A percentile compares a stretch with the other conserved stretches of the same genome.
Evolutionary conservation across 2,888 invertebrate genomes (phyloP).

Genomic region (Drosophila testacea): DNA sequence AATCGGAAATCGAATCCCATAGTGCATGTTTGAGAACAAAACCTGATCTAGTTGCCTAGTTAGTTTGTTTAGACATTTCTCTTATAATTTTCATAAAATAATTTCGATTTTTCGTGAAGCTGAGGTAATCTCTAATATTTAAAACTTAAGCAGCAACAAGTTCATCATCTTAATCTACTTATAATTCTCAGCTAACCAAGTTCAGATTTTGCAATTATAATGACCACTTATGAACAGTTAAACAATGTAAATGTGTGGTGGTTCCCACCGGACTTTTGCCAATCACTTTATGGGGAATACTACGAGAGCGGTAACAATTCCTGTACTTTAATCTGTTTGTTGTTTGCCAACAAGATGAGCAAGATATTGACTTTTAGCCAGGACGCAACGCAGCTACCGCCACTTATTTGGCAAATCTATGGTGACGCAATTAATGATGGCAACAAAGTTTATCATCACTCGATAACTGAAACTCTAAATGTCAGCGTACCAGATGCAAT

Average conservation of each 20-base stretch:
- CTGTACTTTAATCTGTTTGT: constrained; percentile 87
- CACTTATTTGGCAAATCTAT: constrained; percentile 85
- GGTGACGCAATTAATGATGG: constrained; percentile 87
- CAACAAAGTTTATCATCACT: constrained; percentile 86
- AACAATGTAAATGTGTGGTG: constrained; percentile 85
- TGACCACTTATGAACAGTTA: constrained; percentile 70
- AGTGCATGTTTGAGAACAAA: neutral
- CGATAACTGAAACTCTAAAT: constrained; percentile 84
- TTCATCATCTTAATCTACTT: too few species aligned
- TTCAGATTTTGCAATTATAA: constrained; percentile 11
- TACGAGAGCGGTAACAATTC: constrained; percentile 86
- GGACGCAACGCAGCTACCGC: constrained; percentile 55
- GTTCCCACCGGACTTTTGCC: constrained; percentile 87
- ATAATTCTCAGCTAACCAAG: neutral
- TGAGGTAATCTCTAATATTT: neutral
- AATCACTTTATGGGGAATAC: constrained; percentile 86
- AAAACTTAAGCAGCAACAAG: neutral
- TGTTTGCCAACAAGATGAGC: constrained; percentile 86
- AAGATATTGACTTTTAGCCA: constrained; percentile 53
- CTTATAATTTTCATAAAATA: neutral
- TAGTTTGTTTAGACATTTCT: neutral
- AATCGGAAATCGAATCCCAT: too few species aligned
- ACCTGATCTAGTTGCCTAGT: neutral
- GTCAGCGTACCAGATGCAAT: constrained; percentile 86
- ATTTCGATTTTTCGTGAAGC: neutral